Conservation (phyloP, 1,140 invertebrate genomes). For the Stegodyphus mimosarum region DNA sequence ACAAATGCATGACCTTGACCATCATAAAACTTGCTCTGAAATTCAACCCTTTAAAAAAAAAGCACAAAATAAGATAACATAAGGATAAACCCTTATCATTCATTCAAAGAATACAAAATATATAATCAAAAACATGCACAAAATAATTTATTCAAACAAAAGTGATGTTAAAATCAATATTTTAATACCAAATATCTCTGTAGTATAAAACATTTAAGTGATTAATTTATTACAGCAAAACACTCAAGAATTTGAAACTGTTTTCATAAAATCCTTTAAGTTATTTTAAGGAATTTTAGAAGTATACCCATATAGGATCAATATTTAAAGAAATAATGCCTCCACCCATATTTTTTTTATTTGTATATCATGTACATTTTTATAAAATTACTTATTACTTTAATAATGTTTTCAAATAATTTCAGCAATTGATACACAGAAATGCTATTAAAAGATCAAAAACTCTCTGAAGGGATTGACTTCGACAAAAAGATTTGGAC, state of each 20-base stretch:
- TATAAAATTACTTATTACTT: no score
- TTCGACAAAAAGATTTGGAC: no score
- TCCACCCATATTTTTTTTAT: no score
- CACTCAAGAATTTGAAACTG: background rate
- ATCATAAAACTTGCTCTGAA: constrained; percentile 97
- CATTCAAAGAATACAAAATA: background rate
- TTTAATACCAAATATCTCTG: background rate
- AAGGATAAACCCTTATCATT: background rate
- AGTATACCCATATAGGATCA: no score
- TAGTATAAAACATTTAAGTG: background rate
- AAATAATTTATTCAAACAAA: background rate
- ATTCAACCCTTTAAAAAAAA: constrained; percentile 86
- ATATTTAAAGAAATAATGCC: no score
- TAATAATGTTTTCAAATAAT: no score
- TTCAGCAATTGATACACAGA: no score
- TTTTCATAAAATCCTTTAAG: background rate
- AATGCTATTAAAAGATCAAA: no score
- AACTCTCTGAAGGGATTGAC: no score
- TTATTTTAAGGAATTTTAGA: no score
- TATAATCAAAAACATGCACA: background rate
- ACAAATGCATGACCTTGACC: constrained; percentile 91
- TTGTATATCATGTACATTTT: no score
- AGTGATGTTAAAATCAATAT: background rate
- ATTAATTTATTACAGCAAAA: background rate
- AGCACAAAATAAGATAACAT: background rate